Conservation (phyloP, 2,113 vertebrate species). For the Xyrauchen texanus region DNA sequence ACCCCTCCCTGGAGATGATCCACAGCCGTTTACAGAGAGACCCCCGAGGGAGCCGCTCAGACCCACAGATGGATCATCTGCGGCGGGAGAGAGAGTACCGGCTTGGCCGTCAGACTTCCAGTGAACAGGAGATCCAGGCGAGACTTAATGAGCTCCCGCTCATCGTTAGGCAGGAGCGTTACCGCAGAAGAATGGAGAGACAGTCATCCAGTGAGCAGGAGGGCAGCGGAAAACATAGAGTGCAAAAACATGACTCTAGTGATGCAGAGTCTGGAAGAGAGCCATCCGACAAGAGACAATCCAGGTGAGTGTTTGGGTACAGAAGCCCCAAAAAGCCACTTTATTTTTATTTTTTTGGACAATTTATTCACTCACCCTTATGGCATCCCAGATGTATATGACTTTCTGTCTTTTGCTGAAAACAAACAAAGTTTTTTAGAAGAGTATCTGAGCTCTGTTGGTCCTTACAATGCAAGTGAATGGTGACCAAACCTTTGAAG, state of each 20-base stretch:
- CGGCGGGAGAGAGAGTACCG: conserved; percentile 75
- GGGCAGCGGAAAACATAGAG: conserved; percentile 73
- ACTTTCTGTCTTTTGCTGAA: no score
- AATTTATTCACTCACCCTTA: no score
- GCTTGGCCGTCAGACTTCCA: conserved; percentile 77
- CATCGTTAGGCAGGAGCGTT: conserved; percentile 78
- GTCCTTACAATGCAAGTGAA: not conserved
- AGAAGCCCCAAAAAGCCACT: no score
- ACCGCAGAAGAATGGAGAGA: conserved; percentile 76
- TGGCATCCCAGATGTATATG: no score
- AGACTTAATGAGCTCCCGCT: conserved; percentile 75
- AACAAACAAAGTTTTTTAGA: no score
- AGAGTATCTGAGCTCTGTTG: no score
- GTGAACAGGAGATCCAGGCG: conserved; percentile 80
- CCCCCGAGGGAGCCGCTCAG: conserved; percentile 76
- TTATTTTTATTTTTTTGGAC: no score
- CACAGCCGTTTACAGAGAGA: conserved; percentile 75
- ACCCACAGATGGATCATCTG: conserved; percentile 80
- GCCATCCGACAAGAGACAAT: conserved; percentile 71
- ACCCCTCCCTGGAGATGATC: conserved; percentile 73
- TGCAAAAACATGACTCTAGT: conserved; percentile 87
- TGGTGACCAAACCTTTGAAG: no score
- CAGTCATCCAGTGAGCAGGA: conserved; percentile 81
- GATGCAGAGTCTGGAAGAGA: conserved; percentile 83
- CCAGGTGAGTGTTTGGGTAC: conserved; percentile 62